These are phyloP conservation scores for Pterocles burchelli DNA, from an alignment of 2,113 vertebrate species.

Conservation along the genomic window DNA sequence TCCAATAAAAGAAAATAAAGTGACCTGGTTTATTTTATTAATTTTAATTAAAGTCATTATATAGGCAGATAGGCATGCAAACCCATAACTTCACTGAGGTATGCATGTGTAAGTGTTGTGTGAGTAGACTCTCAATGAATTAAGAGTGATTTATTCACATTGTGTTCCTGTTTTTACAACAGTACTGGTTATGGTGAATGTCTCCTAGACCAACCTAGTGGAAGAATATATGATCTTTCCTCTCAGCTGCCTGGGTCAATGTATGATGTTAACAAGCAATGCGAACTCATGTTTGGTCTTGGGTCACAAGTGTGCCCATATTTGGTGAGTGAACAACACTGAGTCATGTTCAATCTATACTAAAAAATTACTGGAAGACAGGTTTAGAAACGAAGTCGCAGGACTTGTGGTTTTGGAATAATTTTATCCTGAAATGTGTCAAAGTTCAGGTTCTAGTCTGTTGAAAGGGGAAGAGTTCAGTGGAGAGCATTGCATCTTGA, in stretches of 20 bases:
- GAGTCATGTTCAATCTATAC: background rate
- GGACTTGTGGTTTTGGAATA: background rate
- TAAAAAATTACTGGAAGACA: background rate
- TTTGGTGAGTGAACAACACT: constrained; percentile 80
- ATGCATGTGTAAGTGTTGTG: background rate
- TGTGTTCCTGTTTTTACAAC: constrained; percentile 14
- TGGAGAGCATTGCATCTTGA: background rate
- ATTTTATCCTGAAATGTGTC: background rate
- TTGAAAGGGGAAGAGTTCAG: background rate
- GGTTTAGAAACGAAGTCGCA: background rate
- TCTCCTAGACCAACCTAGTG: constrained; percentile 90
- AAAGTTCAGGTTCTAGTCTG: background rate
- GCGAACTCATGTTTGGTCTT: constrained; percentile 93
- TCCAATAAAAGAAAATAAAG: background rate
- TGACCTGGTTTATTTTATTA: background rate
- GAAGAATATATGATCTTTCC: constrained; percentile 84
- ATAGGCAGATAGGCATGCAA: background rate
- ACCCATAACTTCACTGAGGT: background rate
- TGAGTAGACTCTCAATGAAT: background rate
- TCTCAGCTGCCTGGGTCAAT: constrained; percentile 87
- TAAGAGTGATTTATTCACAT: background rate
- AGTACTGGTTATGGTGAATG: constrained; percentile 97
- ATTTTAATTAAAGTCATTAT: background rate
- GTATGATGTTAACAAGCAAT: constrained; percentile 93
- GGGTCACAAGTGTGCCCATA: constrained; percentile 96